Conservation (phyloP, 2,888 invertebrate genomes). For the Drosophila macrospina region DNA sequence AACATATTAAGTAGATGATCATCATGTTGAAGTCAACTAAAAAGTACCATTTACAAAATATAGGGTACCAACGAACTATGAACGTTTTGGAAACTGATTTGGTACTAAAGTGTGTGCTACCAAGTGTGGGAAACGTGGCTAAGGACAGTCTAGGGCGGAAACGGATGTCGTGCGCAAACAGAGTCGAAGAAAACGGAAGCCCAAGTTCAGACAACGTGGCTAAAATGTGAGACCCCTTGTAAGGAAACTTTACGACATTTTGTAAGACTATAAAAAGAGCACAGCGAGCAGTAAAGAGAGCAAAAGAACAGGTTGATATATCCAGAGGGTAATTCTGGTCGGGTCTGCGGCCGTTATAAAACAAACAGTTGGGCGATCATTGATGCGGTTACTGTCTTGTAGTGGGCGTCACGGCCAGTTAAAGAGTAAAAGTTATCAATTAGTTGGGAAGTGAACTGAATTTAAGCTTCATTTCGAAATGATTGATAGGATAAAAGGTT, state of each 20-base stretch:
- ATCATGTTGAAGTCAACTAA: too few relatives aligned
- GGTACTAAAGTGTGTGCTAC: too few relatives aligned
- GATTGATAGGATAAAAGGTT: conserved; percentile 29
- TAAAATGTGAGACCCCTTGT: conserved; percentile 43
- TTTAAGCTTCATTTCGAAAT: conserved; percentile 35
- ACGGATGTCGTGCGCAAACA: conserved; percentile 65
- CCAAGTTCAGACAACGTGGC: conserved; percentile 58
- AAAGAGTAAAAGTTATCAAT: conserved; percentile 67
- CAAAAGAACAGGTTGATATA: conserved; percentile 25
- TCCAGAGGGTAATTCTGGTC: conserved; percentile 6
- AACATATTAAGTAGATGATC: too few relatives aligned
- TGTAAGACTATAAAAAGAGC: conserved; percentile 29
- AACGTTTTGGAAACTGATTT: too few relatives aligned
- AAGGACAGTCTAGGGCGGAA: conserved; percentile 58
- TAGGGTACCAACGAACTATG: too few relatives aligned
- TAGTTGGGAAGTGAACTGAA: conserved; percentile 40
- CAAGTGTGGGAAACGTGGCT: too few relatives aligned
- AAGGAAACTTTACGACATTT: conserved; percentile 36
- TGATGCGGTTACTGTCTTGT: conserved; percentile 19
- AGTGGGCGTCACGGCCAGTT: conserved; percentile 38
- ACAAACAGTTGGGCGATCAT: not conserved
- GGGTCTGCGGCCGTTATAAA: not conserved
- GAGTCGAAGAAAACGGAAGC: conserved; percentile 49
- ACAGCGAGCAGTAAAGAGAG: conserved; percentile 15
- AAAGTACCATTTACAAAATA: too few relatives aligned